Evolutionary conservation across 2,113 vertebrate species (phyloP), one percentile per base, ranked within the genome.

Genomic region (Pycnonotus jocosus): DNA sequence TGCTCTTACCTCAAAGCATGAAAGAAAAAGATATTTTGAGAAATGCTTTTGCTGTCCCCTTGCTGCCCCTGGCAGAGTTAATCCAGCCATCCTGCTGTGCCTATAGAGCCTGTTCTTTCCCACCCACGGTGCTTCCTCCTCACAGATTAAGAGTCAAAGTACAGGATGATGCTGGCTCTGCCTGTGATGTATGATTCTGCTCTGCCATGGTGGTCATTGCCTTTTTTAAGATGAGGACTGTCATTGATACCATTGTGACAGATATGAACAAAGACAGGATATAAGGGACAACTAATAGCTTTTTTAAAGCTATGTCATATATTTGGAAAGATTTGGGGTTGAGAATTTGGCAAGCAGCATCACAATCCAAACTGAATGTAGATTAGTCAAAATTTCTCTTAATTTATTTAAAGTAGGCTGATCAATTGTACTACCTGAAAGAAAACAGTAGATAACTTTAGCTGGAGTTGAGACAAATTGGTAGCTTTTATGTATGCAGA

Each of bases 111-210:
- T 96, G 94, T 94, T 97, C 93, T 88, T 65, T 88, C 48, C 79
- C 86, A 79, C 95, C 73, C 82, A 80, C 35, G 0, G 73, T 30
- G 40, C 72, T 93, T 95, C 86, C 47, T 86, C 45, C 96, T 96
- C 86, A 88, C 86, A 97, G 96, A 96, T 96, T 96, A 96, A 93
- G 96, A 96, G 96, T 96, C 92, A 96, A 95, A 97, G 93, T 96
- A 95, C 95, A 95, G 93, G 61, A 30, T 93, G 88, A 90, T 91
- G 90, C 94, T 30, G 5, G 40, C 56, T 66, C 88, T 94, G 79
- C 81, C 94, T 96, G 7, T 93, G 90, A 95, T 95, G 74, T 81
- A 11, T 42, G 47, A 82, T 88, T 92, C 70, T 44, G 12, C 87
- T 95, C 82, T 92, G 86, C 93, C 38, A 17, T 95, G 93, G 71